phyloP scores from a whole-genome alignment of 2,888 invertebrate genomes.

The Yponomeuta cagnagella region DNA sequence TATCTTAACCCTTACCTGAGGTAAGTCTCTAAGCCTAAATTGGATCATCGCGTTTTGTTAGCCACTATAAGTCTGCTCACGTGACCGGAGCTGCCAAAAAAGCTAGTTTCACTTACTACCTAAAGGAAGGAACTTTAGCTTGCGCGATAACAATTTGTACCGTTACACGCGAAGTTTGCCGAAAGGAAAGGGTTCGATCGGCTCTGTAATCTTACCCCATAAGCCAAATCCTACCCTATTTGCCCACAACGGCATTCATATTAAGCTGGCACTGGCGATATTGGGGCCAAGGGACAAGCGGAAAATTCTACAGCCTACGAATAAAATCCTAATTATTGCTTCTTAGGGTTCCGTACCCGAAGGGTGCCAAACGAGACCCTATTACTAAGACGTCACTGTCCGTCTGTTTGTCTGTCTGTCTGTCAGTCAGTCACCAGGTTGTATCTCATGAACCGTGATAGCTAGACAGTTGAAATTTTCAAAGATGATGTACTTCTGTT shows the following conservation, averaged over 20 bases:
- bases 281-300: not conserved
- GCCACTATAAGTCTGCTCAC: not conserved
- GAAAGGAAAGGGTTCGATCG: constrained; percentile 36
- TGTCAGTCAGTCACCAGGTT: no score
- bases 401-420: no score
- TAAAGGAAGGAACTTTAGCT: constrained; percentile 3
- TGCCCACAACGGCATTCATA: constrained; percentile 44
- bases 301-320: not conserved
- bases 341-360: no score
- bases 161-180: constrained; percentile 18
- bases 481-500: no score
- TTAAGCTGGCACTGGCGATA: constrained; percentile 29
- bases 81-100: not conserved
- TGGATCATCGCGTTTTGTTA: no score
- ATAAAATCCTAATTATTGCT: no score
- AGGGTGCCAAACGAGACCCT: no score
- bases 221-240: constrained; percentile 47
- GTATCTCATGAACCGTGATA: no score
- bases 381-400: no score
- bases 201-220: constrained; percentile 43
- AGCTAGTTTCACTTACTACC: not conserved
- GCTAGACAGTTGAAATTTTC: no score
- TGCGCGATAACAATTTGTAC: constrained; percentile 12
- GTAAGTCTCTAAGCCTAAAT: no score
- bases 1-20: no score